Evolutionary conservation across 2,888 invertebrate species (phyloP), one percentile per base, ranked within the genome.

Genomic region (Kryphioiulus occultus): DNA sequence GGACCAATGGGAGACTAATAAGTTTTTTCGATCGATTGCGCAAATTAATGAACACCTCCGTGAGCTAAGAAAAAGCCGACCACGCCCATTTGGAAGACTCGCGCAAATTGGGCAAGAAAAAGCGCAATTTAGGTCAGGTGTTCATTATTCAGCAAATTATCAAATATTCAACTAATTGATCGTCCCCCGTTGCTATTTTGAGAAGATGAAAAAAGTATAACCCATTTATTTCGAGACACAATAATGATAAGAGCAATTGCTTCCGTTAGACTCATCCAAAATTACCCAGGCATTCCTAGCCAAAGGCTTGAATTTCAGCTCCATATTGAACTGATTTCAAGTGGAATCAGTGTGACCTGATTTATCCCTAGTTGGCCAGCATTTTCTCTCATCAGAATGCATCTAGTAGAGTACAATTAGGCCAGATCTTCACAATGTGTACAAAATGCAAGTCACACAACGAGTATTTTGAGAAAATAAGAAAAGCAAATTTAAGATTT

Each of bases 91-190:
- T 5, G 53, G 53, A 39, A 39, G 9, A 9, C 39, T 47, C 47
- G 53, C 17, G 53, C 47, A 47, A 47, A 5, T 53, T 53, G 19
- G n/a, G 3, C 53, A 53, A 53, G 53, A 53, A 53, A 53, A 53
- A n/a, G 53, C 53, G 53, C 17, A 53, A 53, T n/a, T 53, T 17
- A n/a, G 53, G 53, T 53, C 53, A 53, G 53, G 53, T 44, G 44
- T 17, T 44, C 44, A 44, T 53, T 53, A 53, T 53, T 53, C 53
- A 53, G 53, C 7, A 53, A 53, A 53, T 53, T 53, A 53, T 53
- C 53, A 53, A 53, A 53, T 53, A 53, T 53, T 53, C 53, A 53
- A n/a, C 53, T 53, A 53, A 53, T 53, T 53, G 53, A 53, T 53
- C 53, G 53, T 53, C 12, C 53, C 53, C 53, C 53, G 53, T 17